Evolutionary conservation across 2,113 vertebrate species (phyloP), one percentile per base, ranked within the genome.

Genomic region (Neogobius melanostomus): DNA sequence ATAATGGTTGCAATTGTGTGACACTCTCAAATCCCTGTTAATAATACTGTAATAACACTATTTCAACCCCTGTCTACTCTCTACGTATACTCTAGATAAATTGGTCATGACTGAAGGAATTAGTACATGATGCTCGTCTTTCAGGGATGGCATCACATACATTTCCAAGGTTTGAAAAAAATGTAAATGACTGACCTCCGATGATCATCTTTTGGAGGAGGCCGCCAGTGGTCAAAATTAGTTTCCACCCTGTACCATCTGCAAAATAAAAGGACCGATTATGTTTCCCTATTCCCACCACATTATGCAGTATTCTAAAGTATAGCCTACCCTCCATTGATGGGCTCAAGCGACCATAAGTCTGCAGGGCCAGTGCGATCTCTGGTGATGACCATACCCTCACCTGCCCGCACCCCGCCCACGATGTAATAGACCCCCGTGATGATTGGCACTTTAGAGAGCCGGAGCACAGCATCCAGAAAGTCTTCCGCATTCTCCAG

Each of bases 211-310:
- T 89, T 69, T 8, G 95, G 95, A 11, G 90, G 80, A 2, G 94
- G 91, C 15, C 86, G 92, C 97, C 98, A 99, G 46, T 99, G 98
- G 80, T 99, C 98, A 68, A 93, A 97, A 79, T 99, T 99, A 0
- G 97, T 98, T 90, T 99, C 95, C 17, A 99, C 95, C 81, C 88
- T 92, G 91, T 90, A 99, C 98, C 97, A 99, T 76, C 98, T 98
- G 43, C 49, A 81, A 68, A 8, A 73, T 46, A 49, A 51, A 80
- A 7, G 50, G 6, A 43, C 4, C 15, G 9, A 16, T 15, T 44
- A 8, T 15, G 14, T 9, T 44, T 61, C 8, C 8, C 9, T 61
- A 36, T 61, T 45, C 4, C 42, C 42, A 45, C 59, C 11, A 45
- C 43, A 44, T 43, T 60, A 60, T 61, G 42, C 14, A 45, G 21